Base-by-base conservation (phyloP, 1,140 invertebrate genomes). In the Drosophila auraria region DNA sequence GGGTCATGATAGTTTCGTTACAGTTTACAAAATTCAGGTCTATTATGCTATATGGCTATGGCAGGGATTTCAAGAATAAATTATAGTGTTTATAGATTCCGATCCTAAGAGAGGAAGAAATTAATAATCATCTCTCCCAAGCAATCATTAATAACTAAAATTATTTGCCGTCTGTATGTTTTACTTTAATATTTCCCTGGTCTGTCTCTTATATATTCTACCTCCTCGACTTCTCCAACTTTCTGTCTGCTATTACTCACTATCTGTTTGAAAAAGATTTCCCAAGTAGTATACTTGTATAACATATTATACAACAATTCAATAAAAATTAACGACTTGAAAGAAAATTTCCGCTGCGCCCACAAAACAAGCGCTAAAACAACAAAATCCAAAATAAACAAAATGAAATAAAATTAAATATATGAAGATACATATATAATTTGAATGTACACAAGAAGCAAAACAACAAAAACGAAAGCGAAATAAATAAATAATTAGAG, bases 321-420 rank as follows among this genome's bases (percentile, higher is more conserved):
- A 89, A 84, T 89, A 89, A 84, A 83, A 83, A 78, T 56, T 83
- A 83, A 78, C 62, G 80, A 74, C 69, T 83, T 89, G 69, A 78
- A 87, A 83, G 65, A 69, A 80, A 89, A 80, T 87, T 89, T 87
- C 72, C 72, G 80, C 66, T 83, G 69, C 51, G 49, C 68, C 68
- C 83, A 87, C 71, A 66, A 66, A 70, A 56, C 59, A 69, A 72
- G 23, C 65, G 47, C 33, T 27, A 70, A 56, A 59, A 40, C 53
- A 82, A 57, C 56, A 64, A 81, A 80, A 80, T 65, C 63, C 71
- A 73, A 65, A 71, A 58, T 69, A 87, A 79, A 71, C 50, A 79
- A 72, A 79, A 79, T 44, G 33, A 61, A 71, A 79, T 53, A 76
- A 74, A 66, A 66, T 40, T 59, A 77, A 57, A 69, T 70, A 70